Evolutionary conservation across 2,888 invertebrate genomes (phyloP).

Genomic region (Ichneumoninae sp.): DNA sequence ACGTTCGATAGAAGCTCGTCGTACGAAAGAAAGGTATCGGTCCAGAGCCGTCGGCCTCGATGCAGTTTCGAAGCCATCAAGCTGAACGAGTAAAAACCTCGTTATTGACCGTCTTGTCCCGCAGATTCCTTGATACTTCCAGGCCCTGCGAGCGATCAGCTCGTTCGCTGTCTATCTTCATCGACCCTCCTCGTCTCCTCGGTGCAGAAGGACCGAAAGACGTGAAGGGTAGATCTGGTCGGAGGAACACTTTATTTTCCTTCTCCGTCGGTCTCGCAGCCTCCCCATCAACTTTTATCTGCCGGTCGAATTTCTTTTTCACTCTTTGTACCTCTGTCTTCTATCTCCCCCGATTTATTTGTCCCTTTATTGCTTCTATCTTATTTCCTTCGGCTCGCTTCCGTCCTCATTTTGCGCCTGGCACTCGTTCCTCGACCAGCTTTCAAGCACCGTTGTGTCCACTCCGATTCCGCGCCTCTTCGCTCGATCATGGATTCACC

Average conservation of each 20-base stretch:
- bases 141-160: conserved; percentile 38
- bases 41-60: conserved; percentile 44
- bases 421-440: conserved; percentile 33
- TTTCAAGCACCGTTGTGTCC: conserved; percentile 69
- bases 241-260: background rate
- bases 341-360: background rate
- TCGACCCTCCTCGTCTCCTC: conserved; percentile 18
- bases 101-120: conserved; percentile 69
- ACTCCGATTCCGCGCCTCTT: conserved; percentile 59
- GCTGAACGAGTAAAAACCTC: conserved; percentile 45
- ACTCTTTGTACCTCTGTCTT: conserved; percentile 23
- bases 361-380: conserved; percentile 20
- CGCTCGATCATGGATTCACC: conserved; percentile 65
- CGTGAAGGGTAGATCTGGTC: background rate
- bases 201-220: background rate
- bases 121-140: conserved; percentile 53
- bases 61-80: conserved; percentile 23
- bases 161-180: conserved; percentile 37
- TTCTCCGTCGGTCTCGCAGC: conserved; percentile 41
- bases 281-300: conserved; percentile 58
- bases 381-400: conserved; percentile 35
- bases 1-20: conserved; percentile 6
- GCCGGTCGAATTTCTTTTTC: conserved; percentile 38
- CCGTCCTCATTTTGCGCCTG: conserved; percentile 31
- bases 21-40: conserved; percentile 36